These are phyloP conservation scores for Botia almorhae DNA, from an alignment of 2,797 vertebrate species.

Conservation along the genomic window DNA sequence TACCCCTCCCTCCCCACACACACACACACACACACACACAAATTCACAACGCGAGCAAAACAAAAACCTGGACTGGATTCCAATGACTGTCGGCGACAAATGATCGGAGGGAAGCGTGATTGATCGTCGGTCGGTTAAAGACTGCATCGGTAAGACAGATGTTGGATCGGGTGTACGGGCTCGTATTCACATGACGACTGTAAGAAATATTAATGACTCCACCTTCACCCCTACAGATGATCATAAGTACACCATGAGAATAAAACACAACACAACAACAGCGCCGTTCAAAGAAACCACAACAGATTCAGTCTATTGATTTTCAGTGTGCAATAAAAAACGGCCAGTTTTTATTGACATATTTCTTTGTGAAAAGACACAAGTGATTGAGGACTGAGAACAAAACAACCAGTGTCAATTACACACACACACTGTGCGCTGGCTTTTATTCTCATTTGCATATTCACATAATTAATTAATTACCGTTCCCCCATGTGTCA, in stretches of 20 bases:
- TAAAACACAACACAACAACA: conserved; percentile 5
- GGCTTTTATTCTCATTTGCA: conserved; percentile 73
- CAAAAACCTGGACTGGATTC: conserved; percentile 89
- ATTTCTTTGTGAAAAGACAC: conserved; percentile 5
- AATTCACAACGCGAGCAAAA: conserved; percentile 68
- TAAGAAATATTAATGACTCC: conserved; percentile 73
- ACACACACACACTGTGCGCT: conserved; percentile 60
- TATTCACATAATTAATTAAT: conserved; percentile 81
- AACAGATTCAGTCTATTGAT: conserved; percentile 21
- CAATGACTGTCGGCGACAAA: conserved; percentile 70
- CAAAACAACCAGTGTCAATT: conserved; percentile 48
- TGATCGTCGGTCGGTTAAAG: no score
- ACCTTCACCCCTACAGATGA: conserved; percentile 58
- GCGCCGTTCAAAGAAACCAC: no score
- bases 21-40: conserved; percentile 31
- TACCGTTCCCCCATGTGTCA: conserved; percentile 71
- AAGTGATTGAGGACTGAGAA: conserved; percentile 38
- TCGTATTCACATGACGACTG: conserved; percentile 66
- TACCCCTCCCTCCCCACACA: conserved; percentile 70
- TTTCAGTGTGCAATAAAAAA: conserved; percentile 37
- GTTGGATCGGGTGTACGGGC: conserved; percentile 69
- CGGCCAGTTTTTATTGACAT: conserved; percentile 22
- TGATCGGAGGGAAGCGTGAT: conserved; percentile 70
- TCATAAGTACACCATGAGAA: conserved; percentile 36
- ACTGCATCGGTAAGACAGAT: conserved; percentile 76